These are phyloP conservation scores for Agrilus biguttatus DNA, from an alignment of 2,888 invertebrate species.

Conservation along the genomic window DNA sequence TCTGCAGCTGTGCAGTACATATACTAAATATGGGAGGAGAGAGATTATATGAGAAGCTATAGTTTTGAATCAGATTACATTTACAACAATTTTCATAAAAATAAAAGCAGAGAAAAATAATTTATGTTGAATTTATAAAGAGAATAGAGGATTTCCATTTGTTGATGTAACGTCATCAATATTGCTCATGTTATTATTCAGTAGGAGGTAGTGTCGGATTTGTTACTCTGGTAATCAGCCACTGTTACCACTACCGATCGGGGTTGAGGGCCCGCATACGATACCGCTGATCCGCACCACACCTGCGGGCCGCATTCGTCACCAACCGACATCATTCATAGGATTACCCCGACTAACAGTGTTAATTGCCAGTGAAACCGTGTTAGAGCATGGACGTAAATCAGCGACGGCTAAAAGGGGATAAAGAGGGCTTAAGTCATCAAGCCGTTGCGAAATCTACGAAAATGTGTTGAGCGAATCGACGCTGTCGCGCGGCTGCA, in stretches of 20 bases:
- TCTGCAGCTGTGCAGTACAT: no score
- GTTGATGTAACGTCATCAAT: no score
- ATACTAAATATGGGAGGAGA: no score
- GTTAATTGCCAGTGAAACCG: slow-evolving; percentile 30
- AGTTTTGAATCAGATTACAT: no score
- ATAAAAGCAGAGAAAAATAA: no score
- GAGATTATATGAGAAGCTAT: no score
- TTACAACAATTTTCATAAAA: no score
- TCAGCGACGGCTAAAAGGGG: slow-evolving; percentile 33
- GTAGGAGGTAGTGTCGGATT: slow-evolving; percentile 29
- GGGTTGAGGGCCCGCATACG: slow-evolving; percentile 16
- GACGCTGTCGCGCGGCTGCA: no score
- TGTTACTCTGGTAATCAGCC: slow-evolving; percentile 19
- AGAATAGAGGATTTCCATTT: no score
- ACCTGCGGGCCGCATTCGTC: slow-evolving; percentile 25
- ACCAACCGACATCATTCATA: slow-evolving; percentile 34
- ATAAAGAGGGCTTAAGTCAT: slow-evolving; percentile 33
- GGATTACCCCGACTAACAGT: slow-evolving; percentile 37
- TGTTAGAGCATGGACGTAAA: slow-evolving; percentile 24
- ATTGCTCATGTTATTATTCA: slow-evolving; percentile 30
- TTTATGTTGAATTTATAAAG: no score
- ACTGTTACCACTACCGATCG: slow-evolving; percentile 9
- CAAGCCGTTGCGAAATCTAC: slow-evolving; percentile 28
- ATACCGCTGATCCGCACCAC: slow-evolving; percentile 18
- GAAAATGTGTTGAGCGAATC: no score